A percentile compares a stretch with the other conserved stretches of the same genome.
Conservation (phyloP, 1,140 invertebrate species). For the Stegodyphus mimosarum region DNA sequence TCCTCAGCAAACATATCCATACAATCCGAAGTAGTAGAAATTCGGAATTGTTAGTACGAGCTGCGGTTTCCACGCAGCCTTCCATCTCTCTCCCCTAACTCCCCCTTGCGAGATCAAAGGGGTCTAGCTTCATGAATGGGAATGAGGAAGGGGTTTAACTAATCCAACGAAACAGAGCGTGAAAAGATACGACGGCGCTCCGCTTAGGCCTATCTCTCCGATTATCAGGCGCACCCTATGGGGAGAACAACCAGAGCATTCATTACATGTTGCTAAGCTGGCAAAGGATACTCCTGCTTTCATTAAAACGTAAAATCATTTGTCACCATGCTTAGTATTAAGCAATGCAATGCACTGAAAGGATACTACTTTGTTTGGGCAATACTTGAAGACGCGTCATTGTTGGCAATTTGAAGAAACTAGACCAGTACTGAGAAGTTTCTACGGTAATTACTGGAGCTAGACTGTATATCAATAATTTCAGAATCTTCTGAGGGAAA, state of each 20-base stretch:
- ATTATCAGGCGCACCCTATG: slow-evolving; percentile 8
- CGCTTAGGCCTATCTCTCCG: slow-evolving; percentile 3
- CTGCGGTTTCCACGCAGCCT: too few species aligned
- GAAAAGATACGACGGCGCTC: slow-evolving; percentile 20
- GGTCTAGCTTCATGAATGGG: slow-evolving; percentile 4
- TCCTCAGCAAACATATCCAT: too few species aligned
- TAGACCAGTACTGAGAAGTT: too few species aligned
- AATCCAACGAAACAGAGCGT: slow-evolving; percentile 32
- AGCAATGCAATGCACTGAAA: neutral
- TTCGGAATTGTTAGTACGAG: too few species aligned
- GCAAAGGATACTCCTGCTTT: neutral
- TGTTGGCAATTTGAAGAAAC: too few species aligned
- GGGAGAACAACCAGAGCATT: neutral
- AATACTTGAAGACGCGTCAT: too few species aligned
- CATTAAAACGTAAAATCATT: slow-evolving; percentile 42
- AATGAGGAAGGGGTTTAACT: neutral
- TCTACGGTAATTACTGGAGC: too few species aligned
- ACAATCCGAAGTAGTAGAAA: too few species aligned
- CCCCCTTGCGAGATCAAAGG: neutral
- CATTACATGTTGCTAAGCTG: slow-evolving; percentile 18
- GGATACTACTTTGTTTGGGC: too few species aligned
- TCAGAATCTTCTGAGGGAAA: too few species aligned
- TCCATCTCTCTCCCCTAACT: neutral
- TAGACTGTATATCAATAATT: too few species aligned
- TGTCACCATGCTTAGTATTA: neutral